Conservation (phyloP, 2,113 vertebrate genomes). For the Grammomys dolichurus region DNA sequence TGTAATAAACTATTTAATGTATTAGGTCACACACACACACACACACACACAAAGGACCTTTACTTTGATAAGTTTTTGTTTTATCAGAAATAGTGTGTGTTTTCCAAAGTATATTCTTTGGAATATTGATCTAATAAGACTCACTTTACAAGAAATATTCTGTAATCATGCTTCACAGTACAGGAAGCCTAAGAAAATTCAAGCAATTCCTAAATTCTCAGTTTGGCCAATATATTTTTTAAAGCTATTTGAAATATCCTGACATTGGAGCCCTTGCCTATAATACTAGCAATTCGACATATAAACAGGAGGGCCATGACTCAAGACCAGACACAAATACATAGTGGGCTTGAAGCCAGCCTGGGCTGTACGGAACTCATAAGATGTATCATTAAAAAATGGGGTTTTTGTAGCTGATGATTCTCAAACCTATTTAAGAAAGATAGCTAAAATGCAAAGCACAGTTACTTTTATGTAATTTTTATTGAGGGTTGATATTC, state of each 20-base stretch:
- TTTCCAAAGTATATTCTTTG: not conserved
- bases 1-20: not conserved
- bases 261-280: not conserved
- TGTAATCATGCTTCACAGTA: not conserved
- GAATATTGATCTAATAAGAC: not conserved
- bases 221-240: not conserved
- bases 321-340: not conserved
- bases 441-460: conserved; percentile 9
- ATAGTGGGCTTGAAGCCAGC: too few species aligned
- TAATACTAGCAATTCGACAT: not conserved
- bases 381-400: not conserved
- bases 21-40: not conserved
- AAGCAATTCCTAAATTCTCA: not conserved
- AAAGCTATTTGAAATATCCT: not conserved
- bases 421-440: not conserved
- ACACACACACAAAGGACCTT: not conserved
- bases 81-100: not conserved
- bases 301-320: not conserved
- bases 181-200: not conserved
- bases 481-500: not conserved
- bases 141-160: not conserved
- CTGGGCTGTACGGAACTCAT: accelerated
- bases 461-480: not conserved
- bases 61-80: not conserved
- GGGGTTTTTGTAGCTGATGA: not conserved